Evolutionary conservation across 2,113 vertebrate species (phyloP).

Genomic region (Cochlearius cochlearius): DNA sequence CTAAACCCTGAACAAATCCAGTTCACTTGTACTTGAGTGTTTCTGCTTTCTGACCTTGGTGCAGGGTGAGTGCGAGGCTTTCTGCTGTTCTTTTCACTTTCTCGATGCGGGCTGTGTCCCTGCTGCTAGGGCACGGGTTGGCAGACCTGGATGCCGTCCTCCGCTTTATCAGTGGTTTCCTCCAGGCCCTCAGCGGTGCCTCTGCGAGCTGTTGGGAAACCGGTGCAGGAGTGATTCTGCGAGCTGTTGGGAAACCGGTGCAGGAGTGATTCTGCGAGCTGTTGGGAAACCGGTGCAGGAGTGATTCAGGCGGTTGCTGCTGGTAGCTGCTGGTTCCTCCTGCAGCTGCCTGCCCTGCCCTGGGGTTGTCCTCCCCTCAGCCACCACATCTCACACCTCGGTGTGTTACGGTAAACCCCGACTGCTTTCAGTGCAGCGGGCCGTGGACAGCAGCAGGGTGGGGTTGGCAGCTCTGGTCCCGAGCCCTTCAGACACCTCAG

Average conservation of each 20-base stretch:
- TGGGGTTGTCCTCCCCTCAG: background rate
- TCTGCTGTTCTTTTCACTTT: background rate
- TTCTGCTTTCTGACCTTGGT: background rate
- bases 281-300: background rate
- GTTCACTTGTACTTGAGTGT: background rate
- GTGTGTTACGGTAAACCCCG: background rate
- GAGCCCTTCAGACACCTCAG: background rate
- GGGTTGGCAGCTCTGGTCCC: background rate
- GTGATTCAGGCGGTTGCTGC: background rate
- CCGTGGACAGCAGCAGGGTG: background rate
- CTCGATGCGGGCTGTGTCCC: background rate
- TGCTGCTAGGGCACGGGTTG: background rate
- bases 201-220: background rate
- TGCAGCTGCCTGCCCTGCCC: background rate
- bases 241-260: background rate
- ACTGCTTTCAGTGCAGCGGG: background rate
- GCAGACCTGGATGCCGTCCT: background rate
- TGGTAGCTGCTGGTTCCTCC: background rate
- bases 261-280: background rate
- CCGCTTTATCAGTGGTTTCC: background rate
- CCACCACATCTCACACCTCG: background rate
- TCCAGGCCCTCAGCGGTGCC: fast-evolving
- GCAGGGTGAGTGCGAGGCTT: background rate
- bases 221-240: no score
- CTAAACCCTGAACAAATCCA: background rate